Base-by-base conservation (phyloP, 1,140 invertebrate species). In the Lepeophtheirus salmonis region DNA sequence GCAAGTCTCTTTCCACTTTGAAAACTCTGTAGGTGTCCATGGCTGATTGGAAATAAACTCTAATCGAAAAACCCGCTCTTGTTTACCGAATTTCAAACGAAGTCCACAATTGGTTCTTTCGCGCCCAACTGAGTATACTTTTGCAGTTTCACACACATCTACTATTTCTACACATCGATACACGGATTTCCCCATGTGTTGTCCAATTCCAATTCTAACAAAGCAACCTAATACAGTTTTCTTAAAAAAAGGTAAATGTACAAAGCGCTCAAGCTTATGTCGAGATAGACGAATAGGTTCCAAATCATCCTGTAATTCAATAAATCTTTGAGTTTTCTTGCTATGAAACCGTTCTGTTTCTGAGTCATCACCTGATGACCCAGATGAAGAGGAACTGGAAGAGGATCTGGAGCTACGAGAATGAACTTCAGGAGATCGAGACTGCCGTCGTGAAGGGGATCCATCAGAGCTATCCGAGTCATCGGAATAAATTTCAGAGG, bases 31-130 rank as follows among this genome's bases (percentile, higher is more conserved):
- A 18, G 95, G 86, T 0, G 84, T 83, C 68, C 97, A 97, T 67
- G 91, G 86, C 68, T 86, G 83, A 77, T 98, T 98, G 2, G 90
- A 96, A n/a, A 98, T 86, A 71, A 95, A 97, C 70, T 97, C 91
- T 56, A 98, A 73, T 24, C 92, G 73, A 69, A 96, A 97, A 0
- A 95, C 89, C 23, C 89, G 74, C 70, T 95, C 89, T 63, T 94
- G 84, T 0, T 78, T 77, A 0, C 89, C 92, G 70, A 59, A 59
- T 17, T 41, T 50, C 25, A 59, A 48, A 18, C 50, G 51, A 16
- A 59, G 12, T 20, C 57, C 57, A n/a, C 95, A 95, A 73, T 98
- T 97, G 2, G 95, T 99, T 64, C 85, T 77, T 3, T 89, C 92
- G 60, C 75, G 80, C 14, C 87, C 87, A 18, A 98, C 73, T 63